phyloP scores from a whole-genome alignment of 2,888 invertebrate species.

The Stenodema calcarata region DNA sequence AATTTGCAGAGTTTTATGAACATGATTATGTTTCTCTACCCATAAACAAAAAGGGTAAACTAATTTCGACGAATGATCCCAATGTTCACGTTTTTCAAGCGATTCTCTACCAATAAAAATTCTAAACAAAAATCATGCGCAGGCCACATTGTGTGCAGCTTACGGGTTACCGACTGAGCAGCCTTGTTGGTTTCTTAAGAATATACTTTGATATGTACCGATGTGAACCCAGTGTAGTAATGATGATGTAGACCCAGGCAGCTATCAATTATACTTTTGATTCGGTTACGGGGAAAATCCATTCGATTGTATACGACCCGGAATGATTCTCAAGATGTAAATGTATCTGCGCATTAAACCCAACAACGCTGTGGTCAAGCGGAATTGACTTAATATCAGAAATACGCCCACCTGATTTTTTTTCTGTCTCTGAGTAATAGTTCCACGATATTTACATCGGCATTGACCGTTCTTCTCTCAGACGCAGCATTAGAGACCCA shows the following conservation, averaged over 20 bases:
- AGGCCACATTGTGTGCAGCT: too few species aligned
- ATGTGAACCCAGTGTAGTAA: too few species aligned
- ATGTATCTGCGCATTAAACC: not conserved
- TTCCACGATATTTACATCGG: not conserved
- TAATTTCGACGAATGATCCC: too few species aligned
- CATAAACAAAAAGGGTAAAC: too few species aligned
- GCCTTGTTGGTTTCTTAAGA: too few species aligned
- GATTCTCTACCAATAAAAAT: too few species aligned
- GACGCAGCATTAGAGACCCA: not conserved
- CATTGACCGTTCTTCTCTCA: not conserved
- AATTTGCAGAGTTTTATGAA: too few species aligned
- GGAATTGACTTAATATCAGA: not conserved
- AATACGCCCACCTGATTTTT: not conserved
- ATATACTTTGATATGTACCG: too few species aligned
- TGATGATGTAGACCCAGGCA: not conserved
- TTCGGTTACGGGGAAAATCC: not conserved
- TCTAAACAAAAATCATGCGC: too few species aligned
- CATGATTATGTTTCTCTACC: too few species aligned
- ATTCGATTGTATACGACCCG: not conserved
- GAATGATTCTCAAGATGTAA: not conserved
- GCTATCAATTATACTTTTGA: not conserved
- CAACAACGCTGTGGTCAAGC: not conserved
- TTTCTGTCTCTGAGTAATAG: not conserved
- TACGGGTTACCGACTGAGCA: too few species aligned
- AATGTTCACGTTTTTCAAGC: too few species aligned